These are phyloP conservation scores for Bungarus multicinctus DNA, from an alignment of 2,113 vertebrate genomes.

Conservation along the genomic window DNA sequence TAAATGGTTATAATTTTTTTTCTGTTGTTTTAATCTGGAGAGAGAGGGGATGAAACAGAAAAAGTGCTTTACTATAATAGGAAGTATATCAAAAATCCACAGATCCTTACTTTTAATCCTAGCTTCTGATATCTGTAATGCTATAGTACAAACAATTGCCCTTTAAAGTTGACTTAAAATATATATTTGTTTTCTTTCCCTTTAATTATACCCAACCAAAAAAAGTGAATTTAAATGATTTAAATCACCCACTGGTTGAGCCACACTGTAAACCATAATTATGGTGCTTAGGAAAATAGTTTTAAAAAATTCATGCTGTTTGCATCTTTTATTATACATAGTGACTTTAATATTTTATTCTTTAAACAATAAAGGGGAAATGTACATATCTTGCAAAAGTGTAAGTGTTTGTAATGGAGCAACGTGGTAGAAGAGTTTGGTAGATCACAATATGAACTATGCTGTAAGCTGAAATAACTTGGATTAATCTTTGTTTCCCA, in stretches of 20 bases:
- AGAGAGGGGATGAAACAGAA: background rate
- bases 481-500: background rate
- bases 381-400: background rate
- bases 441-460: background rate
- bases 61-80: background rate
- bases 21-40: background rate
- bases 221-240: background rate
- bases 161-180: background rate
- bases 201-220: conserved; percentile 10
- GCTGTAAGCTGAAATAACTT: background rate
- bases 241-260: conserved; percentile 1
- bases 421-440: background rate
- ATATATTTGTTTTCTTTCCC: background rate
- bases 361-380: background rate
- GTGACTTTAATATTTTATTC: conserved; percentile 6
- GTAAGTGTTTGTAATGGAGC: conserved; percentile 2
- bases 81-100: background rate
- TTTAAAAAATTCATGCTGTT: background rate
- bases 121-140: background rate
- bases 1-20: background rate
- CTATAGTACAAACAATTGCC: background rate
- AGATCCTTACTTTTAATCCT: background rate
- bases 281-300: conserved; percentile 13
- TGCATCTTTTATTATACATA: conserved; percentile 29
- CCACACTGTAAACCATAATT: conserved; percentile 17